Evolutionary conservation across 2,797 vertebrate species (phyloP).

Genomic region (Sebastes cheni): DNA sequence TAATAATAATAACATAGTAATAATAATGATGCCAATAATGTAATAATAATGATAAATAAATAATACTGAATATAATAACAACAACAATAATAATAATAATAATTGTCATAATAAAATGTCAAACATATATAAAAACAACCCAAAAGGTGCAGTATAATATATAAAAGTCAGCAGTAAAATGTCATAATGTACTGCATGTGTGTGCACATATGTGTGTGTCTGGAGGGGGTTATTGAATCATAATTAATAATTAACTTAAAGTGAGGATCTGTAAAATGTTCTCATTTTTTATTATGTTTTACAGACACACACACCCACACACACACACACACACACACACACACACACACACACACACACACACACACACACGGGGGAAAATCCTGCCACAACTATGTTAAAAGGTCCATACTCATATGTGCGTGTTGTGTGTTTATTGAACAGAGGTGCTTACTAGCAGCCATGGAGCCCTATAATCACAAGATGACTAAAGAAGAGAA

Average conservation of each 20-base stretch:
- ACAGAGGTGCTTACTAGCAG: conserved; percentile 90
- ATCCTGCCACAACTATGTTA: not conserved
- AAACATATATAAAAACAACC: not conserved
- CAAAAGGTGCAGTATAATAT: not conserved
- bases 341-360: not conserved
- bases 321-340: not conserved
- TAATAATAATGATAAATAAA: not conserved
- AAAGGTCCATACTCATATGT: not conserved
- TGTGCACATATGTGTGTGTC: not conserved
- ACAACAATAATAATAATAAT: not conserved
- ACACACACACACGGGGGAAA: not conserved
- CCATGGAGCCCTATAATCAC: conserved; percentile 90
- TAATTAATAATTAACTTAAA: conserved; percentile 7
- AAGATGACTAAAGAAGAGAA: conserved; percentile 87
- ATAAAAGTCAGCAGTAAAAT: not conserved
- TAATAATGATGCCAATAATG: not conserved
- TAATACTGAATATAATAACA: not conserved
- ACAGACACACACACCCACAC: not conserved
- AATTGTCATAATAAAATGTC: not conserved
- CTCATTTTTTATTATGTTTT: not conserved
- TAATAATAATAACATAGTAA: no score
- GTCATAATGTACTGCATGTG: not conserved
- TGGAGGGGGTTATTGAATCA: not conserved
- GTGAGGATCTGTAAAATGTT: not conserved
- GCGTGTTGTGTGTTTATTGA: conserved; percentile 12